Evolutionary conservation across 2,797 vertebrate species (phyloP), one percentile per base, ranked within the genome.

Genomic region (Huso huso): DNA sequence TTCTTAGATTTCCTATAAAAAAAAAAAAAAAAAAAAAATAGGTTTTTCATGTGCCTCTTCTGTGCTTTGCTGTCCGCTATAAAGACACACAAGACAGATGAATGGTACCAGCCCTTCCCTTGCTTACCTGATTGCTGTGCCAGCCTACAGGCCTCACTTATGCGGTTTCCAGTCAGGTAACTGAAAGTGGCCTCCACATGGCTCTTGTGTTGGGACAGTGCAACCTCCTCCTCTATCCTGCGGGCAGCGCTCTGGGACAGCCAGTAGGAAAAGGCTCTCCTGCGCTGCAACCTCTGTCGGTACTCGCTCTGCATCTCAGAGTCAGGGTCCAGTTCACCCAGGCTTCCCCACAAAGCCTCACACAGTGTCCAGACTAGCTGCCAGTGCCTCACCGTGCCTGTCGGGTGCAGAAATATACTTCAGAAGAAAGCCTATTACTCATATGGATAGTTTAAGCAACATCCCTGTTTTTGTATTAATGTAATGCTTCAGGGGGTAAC

Each of bases 91-190:
- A 37, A 18, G 18, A 18, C 18, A 18, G 18, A 18, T 18, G 18
- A 18, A 37, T 37, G 37, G 37, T 37, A 37, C 37, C 37, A 37
- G 37, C 37, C 37, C 37, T 37, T 37, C 37, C 37, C 37, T 13
- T 0, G 1, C 81, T 73, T 63, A 93, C 93, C 90, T 1, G 84
- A 83, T 69, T 87, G 89, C 82, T 99, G 96, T 0, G 96, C 95
- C 12, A 97, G 81, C n/a, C 79, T 87, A 69, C 96, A 99, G 1
- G 96, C 96, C 72, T 95, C 89, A 0, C 94, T 88, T 48, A 97
- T 90, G 63, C 89, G 82, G 80, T 85, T 89, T 0, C 95, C 95
- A 0, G 94, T 95, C 61, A 99, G 90, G 85, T 90, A 96, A 85
- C 94, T 95, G 83, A 98, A 99, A 51, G 98, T 87, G 0, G 93